Percentiles rank a stretch among this genome's conserved stretches.
Evolutionary conservation across 2,113 vertebrate species (phyloP).

Genomic region (Physeter macrocephalus): DNA sequence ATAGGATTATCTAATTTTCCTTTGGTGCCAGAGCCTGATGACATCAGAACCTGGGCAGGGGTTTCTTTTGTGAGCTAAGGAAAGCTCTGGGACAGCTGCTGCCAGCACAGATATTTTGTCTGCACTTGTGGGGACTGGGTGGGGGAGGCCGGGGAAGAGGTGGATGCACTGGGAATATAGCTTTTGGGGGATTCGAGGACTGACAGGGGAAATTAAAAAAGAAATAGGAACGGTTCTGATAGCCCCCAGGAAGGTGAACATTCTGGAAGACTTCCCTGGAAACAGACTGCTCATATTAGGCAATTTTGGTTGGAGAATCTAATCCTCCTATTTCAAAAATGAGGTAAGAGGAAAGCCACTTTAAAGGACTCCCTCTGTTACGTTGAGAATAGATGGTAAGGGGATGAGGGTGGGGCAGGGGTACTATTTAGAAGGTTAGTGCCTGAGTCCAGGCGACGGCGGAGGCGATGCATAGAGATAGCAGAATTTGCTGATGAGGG

Average conservation of each 20-base stretch:
- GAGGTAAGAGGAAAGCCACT: neutral
- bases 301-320: neutral
- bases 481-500: neutral
- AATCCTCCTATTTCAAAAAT: neutral
- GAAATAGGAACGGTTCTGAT: neutral
- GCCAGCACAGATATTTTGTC: neutral
- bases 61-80: neutral
- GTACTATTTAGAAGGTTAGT: neutral
- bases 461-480: neutral
- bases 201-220: neutral
- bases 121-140: neutral
- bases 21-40: neutral
- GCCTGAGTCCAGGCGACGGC: accelerated
- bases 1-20: neutral
- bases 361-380: neutral
- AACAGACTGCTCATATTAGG: neutral
- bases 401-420: neutral
- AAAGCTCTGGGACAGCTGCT: neutral
- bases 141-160: neutral
- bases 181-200: neutral
- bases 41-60: neutral
- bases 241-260: neutral
- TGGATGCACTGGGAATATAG: neutral
- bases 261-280: neutral
- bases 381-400: neutral